These are phyloP conservation scores for Pachycephus smyrnensis DNA, from an alignment of 2,888 invertebrate species.

Conservation along the genomic window DNA sequence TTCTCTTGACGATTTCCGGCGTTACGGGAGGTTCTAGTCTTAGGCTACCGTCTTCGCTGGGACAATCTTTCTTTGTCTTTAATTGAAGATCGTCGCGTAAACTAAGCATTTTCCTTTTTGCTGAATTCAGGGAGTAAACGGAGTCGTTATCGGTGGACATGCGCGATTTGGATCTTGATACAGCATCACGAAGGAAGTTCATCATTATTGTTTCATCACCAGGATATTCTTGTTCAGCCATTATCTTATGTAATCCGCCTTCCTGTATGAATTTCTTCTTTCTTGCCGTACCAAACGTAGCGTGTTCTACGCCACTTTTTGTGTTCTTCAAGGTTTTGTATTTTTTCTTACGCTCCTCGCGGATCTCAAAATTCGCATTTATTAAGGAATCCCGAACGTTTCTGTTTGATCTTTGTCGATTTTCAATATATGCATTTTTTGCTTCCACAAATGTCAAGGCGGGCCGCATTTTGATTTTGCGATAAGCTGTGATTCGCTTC, in stretches of 20 bases:
- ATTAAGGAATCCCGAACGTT: neutral
- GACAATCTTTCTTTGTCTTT: neutral
- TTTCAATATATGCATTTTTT: neutral
- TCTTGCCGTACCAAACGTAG: neutral
- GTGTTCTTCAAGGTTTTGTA: conserved; percentile 12
- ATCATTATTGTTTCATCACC: conserved; percentile 21
- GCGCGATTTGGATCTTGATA: conserved; percentile 18
- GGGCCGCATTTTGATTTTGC: conserved; percentile 15
- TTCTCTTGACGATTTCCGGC: conserved; percentile 72
- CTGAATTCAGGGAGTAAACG: conserved; percentile 19
- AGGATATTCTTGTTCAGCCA: conserved; percentile 3
- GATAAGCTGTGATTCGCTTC: conserved; percentile 16
- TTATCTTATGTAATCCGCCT: neutral
- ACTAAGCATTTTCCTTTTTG: neutral
- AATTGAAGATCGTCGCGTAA: neutral
- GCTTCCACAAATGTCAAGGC: conserved; percentile 1
- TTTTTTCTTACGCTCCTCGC: neutral
- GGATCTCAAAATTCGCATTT: neutral
- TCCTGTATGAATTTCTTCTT: conserved; percentile 9
- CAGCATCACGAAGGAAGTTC: conserved; percentile 18
- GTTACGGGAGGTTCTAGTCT: conserved; percentile 71
- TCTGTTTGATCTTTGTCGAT: neutral
- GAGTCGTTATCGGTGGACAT: conserved; percentile 22
- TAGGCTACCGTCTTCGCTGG: conserved; percentile 45
- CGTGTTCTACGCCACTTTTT: neutral